A percentile compares a stretch with the other conserved stretches of the same genome.
Conservation (phyloP, 2,797 vertebrate genomes). For the Leptodactylus fallax region DNA sequence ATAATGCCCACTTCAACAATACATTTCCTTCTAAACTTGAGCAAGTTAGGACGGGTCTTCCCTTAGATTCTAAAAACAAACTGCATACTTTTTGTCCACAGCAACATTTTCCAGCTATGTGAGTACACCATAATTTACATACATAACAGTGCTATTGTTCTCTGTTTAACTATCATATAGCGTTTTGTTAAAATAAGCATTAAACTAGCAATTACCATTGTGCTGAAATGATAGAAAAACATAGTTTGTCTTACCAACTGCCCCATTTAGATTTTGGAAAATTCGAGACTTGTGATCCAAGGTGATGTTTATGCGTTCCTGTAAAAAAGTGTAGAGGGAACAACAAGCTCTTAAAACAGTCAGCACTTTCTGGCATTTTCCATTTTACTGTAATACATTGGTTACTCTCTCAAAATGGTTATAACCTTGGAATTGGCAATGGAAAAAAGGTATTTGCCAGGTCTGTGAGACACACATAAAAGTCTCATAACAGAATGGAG, state of each 20-base stretch:
- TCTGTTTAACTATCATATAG: background rate
- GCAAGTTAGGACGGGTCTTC: background rate
- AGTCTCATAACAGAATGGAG: background rate
- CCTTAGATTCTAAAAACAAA: background rate
- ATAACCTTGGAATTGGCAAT: background rate
- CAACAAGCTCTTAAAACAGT: background rate
- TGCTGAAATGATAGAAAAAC: background rate
- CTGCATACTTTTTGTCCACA: background rate
- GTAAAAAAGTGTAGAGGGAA: constrained; percentile 6
- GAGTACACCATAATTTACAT: background rate
- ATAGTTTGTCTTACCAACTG: constrained; percentile 82
- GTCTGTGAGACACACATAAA: background rate
- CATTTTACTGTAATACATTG: constrained; percentile 6
- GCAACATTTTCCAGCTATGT: background rate
- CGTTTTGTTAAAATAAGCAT: too few species aligned
- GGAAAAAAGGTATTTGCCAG: background rate
- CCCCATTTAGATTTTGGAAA: constrained; percentile 96
- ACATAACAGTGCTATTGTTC: background rate
- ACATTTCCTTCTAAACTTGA: background rate
- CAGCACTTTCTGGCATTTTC: constrained; percentile 26
- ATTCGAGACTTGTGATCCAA: constrained; percentile 96
- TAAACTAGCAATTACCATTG: background rate
- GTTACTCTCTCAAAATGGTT: background rate
- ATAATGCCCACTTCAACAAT: background rate
- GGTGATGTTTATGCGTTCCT: constrained; percentile 91